These are phyloP conservation scores for Lepidurus couesii DNA, from an alignment of 1,140 invertebrate genomes.

Conservation along the genomic window DNA sequence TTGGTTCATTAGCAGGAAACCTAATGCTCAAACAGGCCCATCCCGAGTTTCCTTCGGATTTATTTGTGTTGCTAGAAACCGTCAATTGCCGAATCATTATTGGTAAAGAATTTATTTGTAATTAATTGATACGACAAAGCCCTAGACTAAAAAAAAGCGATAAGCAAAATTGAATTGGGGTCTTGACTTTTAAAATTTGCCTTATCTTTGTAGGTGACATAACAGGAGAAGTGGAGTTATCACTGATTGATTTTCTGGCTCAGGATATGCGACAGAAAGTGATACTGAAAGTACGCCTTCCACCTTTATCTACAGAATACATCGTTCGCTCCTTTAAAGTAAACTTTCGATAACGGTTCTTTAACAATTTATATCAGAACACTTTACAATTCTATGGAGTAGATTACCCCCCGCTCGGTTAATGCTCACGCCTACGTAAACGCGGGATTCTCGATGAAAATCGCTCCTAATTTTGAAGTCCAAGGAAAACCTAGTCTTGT, in stretches of 20 bases:
- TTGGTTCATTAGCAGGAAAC: conserved; percentile 69
- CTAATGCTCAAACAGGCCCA: conserved; percentile 66
- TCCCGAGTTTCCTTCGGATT: conserved; percentile 66
- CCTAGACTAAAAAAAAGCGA: no score
- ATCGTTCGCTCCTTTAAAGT: conserved; percentile 46
- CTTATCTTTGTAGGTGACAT: conserved; percentile 25
- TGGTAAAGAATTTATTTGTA: conserved; percentile 43
- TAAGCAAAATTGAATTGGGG: no score
- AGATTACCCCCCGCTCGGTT: conserved; percentile 72
- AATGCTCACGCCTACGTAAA: conserved; percentile 79
- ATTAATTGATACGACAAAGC: no score
- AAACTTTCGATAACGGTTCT: background rate
- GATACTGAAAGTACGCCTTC: conserved; percentile 55
- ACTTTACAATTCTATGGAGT: conserved; percentile 34
- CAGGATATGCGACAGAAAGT: conserved; percentile 58
- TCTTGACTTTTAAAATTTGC: no score
- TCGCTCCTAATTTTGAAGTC: conserved; percentile 47
- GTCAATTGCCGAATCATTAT: conserved; percentile 58
- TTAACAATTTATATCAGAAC: background rate
- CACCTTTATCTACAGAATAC: conserved; percentile 41
- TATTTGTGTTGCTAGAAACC: conserved; percentile 65
- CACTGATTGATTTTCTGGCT: conserved; percentile 53
- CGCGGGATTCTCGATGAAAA: conserved; percentile 64
- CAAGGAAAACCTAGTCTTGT: conserved; percentile 52
- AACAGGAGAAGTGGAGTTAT: conserved; percentile 32